These are phyloP conservation scores for Pantelozetes paolii DNA, from an alignment of 2,888 invertebrate genomes.

Conservation along the genomic window DNA sequence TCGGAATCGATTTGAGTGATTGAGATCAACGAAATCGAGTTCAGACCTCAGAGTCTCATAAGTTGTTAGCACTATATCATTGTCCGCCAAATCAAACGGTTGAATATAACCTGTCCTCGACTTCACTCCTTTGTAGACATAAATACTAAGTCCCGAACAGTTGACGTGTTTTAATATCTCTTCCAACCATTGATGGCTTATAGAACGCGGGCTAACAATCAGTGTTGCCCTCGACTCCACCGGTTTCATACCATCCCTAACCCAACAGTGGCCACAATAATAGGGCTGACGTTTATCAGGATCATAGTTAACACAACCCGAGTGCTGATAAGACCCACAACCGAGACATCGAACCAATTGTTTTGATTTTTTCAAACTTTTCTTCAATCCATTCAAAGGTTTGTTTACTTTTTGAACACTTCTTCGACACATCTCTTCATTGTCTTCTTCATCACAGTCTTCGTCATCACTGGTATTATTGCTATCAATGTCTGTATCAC, in stretches of 20 bases:
- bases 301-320: slow-evolving; percentile 59
- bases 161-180: slow-evolving; percentile 64
- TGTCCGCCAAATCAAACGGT: slow-evolving; percentile 61
- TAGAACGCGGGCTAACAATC: slow-evolving; percentile 66
- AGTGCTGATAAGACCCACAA: slow-evolving; percentile 64
- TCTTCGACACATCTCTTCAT: not conserved
- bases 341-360: slow-evolving; percentile 57
- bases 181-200: slow-evolving; percentile 67
- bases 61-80: slow-evolving; percentile 69
- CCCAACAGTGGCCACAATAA: slow-evolving; percentile 66
- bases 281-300: slow-evolving; percentile 53
- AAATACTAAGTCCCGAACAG: slow-evolving; percentile 53
- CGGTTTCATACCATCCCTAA: slow-evolving; percentile 51
- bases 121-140: slow-evolving; percentile 56
- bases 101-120: slow-evolving; percentile 55
- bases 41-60: slow-evolving; percentile 64
- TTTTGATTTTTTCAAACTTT: not conserved
- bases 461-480: not conserved
- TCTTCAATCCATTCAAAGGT: not conserved
- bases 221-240: slow-evolving; percentile 63
- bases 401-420: slow-evolving; percentile 40
- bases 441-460: not conserved
- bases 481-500: slow-evolving; percentile 4
- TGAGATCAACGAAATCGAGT: slow-evolving; percentile 60
- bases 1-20: slow-evolving; percentile 55